phyloP scores from a whole-genome alignment of 53 echinoderm and acorn worm species.

The Henricia sp. region DNA sequence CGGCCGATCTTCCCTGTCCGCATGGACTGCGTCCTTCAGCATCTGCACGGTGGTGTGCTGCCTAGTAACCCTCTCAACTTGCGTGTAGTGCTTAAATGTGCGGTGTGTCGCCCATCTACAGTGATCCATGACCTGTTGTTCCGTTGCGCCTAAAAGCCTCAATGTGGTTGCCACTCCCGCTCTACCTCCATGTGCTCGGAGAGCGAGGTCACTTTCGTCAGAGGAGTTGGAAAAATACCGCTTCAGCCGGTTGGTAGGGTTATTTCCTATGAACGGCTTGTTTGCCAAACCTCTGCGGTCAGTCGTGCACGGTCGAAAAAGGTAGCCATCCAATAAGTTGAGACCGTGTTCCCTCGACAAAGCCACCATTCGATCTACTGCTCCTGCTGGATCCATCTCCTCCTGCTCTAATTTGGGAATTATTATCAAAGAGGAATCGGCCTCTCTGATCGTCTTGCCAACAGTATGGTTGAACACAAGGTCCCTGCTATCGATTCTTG shows the following conservation, averaged over 20 bases:
- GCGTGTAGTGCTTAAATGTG: not conserved
- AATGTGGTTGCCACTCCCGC: not conserved
- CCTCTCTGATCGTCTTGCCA: too few species aligned
- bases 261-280: not conserved
- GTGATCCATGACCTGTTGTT: slow-evolving; percentile 7
- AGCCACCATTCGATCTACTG: not conserved
- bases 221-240: not conserved
- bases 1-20: not conserved
- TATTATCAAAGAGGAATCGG: too few species aligned
- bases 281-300: not conserved
- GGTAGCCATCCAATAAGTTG: not conserved
- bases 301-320: not conserved
- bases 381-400: not conserved
- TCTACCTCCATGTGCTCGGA: not conserved
- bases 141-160: not conserved
- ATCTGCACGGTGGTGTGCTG: not conserved
- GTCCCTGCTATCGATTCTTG: too few species aligned
- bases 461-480: too few species aligned
- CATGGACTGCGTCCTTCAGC: not conserved
- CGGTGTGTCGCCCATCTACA: not conserved
- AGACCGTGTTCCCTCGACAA: not conserved
- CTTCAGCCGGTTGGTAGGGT: not conserved
- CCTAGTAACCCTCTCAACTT: not conserved
- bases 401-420: too few species aligned
- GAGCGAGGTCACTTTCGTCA: not conserved